Base-by-base conservation (phyloP, 2,113 vertebrate species). In the Diadophis punctatus region DNA sequence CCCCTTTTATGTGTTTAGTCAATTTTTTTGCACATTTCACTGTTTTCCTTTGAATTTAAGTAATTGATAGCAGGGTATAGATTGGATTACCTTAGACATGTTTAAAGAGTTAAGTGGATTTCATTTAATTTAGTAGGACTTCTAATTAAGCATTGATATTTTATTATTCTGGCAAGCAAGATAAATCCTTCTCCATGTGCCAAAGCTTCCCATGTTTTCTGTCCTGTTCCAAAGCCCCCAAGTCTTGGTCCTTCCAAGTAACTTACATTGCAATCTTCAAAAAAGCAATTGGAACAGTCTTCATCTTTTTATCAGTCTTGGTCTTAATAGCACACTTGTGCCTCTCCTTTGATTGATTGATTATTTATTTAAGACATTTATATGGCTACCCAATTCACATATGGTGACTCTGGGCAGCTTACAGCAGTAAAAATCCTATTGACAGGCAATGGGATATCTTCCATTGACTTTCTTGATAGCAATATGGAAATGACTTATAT, bases 21-120 rank as follows among this genome's bases (percentile, higher is more conserved):
- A 49, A 0, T 91, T 58, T 56, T 86, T 49, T n/a, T n/a, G 12
- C 90, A 86, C 89, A 95, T 27, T 91, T 51, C 91, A 84, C 86
- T 87, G 30, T 10, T 58, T 25, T 18, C n/a, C n/a, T 49, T 93
- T 94, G 91, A 58, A 74, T 23, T 60, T 88, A 87, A 90, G 2
- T 34, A 23, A n/a, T 34, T 23, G 88, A 49, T 18, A 0, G 27
- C 92, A 94, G 90, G 0, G 10, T 52, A 52, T 9, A 60, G 49
- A 63, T 12, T 91, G 0, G 94, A 93, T 55, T 94, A 84, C 39
- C 23, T 18, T 74, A 43, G 34, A 23, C 48, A 52, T 52, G 3
- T 87, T 86, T 63, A 51, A 39, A 34, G 20, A 11, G 27, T 53
- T 88, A 52, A 63, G 30, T 63, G 51, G 8, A 53, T 87, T 53